Percentiles rank a stretch among this genome's conserved stretches.
These are phyloP conservation scores for Scolopax mira DNA, from an alignment of 2,113 vertebrate genomes.

Conservation along the genomic window DNA sequence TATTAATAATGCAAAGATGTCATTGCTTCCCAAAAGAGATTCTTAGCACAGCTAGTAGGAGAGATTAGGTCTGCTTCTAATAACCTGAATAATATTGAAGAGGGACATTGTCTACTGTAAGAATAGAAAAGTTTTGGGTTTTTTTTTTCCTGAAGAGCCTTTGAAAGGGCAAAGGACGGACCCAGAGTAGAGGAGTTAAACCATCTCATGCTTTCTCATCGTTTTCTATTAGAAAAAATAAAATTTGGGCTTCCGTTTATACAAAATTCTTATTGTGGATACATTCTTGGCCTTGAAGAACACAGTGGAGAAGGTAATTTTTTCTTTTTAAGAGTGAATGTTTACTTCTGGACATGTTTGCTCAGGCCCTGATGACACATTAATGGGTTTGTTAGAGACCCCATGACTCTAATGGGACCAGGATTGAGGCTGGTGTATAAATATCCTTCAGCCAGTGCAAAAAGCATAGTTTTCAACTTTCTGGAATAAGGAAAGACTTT, in stretches of 20 bases:
- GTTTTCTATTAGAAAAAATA: background rate
- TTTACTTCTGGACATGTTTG: background rate
- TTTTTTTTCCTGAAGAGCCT: background rate
- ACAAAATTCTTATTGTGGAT: background rate
- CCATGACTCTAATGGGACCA: background rate
- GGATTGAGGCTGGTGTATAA: background rate
- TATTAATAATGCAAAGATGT: conserved; percentile 70
- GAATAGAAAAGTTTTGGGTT: background rate
- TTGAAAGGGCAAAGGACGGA: background rate
- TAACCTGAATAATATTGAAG: background rate
- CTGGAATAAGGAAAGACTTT: background rate
- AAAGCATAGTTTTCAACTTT: background rate
- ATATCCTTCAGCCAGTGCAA: background rate
- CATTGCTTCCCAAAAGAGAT: conserved; percentile 47
- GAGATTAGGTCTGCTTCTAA: background rate
- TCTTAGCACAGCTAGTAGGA: conserved; percentile 25
- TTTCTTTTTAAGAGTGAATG: background rate
- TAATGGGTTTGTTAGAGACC: background rate
- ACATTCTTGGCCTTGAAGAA: background rate
- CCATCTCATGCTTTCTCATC: rapidly evolving
- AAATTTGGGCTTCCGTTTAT: background rate
- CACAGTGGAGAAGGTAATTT: background rate
- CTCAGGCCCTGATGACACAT: background rate
- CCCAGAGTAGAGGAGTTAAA: background rate
- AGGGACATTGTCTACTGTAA: background rate